Evolutionary conservation across 2,113 vertebrate genomes (phyloP).

Genomic region (Acanthisitta chloris): DNA sequence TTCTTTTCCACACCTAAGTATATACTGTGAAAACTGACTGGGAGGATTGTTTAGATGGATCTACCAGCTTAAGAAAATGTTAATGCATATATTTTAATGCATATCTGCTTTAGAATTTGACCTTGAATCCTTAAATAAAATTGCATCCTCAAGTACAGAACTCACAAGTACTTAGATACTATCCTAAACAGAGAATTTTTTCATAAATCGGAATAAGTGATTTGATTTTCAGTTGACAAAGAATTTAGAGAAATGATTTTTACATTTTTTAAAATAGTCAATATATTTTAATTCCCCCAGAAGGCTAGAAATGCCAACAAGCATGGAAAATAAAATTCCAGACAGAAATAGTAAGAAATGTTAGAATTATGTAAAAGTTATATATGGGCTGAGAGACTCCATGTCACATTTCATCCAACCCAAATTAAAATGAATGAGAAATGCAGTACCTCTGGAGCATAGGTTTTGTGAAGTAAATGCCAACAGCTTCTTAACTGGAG

Average conservation of each 20-base stretch:
- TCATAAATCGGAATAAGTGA: neutral
- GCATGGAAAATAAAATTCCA: neutral
- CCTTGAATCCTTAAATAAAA: neutral
- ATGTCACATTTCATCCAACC: neutral
- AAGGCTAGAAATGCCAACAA: neutral
- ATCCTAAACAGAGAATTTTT: neutral
- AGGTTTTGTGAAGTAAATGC: constrained; percentile 32
- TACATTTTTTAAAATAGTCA: neutral
- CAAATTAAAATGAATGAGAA: constrained; percentile 27
- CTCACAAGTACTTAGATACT: neutral
- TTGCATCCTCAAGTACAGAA: neutral
- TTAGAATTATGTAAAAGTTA: constrained; percentile 1
- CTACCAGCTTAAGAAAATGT: neutral
- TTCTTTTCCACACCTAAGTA: neutral
- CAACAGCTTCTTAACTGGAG: neutral
- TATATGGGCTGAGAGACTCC: neutral
- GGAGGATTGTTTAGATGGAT: neutral
- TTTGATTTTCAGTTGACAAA: neutral
- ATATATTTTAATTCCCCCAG: neutral
- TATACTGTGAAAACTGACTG: neutral
- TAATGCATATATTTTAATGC: neutral
- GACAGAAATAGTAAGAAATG: constrained; percentile 3
- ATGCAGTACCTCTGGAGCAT: neutral
- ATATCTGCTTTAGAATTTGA: neutral
- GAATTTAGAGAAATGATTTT: neutral